phyloP scores from a whole-genome alignment of 2,888 invertebrate species.

The Liopterus haemorrhoidalis region DNA sequence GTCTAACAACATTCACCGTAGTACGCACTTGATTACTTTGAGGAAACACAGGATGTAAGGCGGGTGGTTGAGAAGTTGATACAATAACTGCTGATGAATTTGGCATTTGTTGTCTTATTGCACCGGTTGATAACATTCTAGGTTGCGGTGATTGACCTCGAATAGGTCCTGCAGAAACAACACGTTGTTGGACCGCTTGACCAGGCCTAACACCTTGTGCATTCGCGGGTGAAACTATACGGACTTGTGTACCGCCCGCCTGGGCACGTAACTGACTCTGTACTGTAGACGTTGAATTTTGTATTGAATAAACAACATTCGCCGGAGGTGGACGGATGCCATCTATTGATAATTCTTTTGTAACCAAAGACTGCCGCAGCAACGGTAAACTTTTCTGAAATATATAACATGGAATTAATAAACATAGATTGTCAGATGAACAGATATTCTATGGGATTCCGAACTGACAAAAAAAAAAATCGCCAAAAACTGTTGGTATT shows the following conservation, averaged over 20 bases:
- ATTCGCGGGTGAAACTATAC: slow-evolving; percentile 54
- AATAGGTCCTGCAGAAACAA: slow-evolving; percentile 50
- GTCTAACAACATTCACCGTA: slow-evolving; percentile 37
- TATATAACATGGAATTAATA: too few relatives aligned
- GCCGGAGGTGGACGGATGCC: slow-evolving; percentile 88
- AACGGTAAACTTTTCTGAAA: slow-evolving; percentile 90
- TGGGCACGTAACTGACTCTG: slow-evolving; percentile 37
- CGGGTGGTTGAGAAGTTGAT: slow-evolving; percentile 45
- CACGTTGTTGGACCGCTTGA: slow-evolving; percentile 52
- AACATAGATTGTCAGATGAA: too few relatives aligned
- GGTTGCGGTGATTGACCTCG: slow-evolving; percentile 39
- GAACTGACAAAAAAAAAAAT: too few relatives aligned
- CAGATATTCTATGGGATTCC: too few relatives aligned
- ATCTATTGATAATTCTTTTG: slow-evolving; percentile 87
- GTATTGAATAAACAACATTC: slow-evolving; percentile 58
- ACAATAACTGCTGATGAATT: slow-evolving; percentile 39
- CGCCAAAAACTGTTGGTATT: too few relatives aligned
- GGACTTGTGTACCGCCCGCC: slow-evolving; percentile 47
- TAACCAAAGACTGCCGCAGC: slow-evolving; percentile 81
- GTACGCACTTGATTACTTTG: slow-evolving; percentile 31
- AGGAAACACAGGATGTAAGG: slow-evolving; percentile 44
- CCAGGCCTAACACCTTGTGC: slow-evolving; percentile 49
- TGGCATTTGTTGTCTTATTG: slow-evolving; percentile 37
- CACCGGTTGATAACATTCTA: slow-evolving; percentile 40
- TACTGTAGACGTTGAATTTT: slow-evolving; percentile 44